A percentile compares a stretch with the other conserved stretches of the same genome.
These are phyloP conservation scores for Hippocampus barbouri DNA, from an alignment of 2,113 vertebrate genomes.

Conservation along the genomic window DNA sequence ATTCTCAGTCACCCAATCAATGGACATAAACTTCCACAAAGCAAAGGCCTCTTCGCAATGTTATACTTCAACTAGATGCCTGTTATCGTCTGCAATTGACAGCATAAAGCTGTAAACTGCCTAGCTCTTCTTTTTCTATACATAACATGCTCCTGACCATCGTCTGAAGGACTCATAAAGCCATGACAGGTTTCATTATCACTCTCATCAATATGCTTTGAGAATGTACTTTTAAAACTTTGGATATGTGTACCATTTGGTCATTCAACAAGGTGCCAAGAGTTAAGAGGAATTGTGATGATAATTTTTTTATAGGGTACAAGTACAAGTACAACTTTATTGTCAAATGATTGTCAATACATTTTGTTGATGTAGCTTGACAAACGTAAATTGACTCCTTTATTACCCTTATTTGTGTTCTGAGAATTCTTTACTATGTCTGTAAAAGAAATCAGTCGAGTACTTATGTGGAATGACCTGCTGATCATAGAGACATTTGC, in stretches of 20 bases:
- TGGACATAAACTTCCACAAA: no score
- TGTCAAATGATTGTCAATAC: no score
- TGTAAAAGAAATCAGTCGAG: conserved; percentile 8
- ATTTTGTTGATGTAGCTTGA: neutral
- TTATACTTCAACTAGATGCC: no score
- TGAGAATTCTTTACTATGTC: neutral
- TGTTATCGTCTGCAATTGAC: no score
- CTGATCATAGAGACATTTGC: conserved; percentile 24
- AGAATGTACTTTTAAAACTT: conserved; percentile 71
- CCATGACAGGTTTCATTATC: conserved; percentile 65
- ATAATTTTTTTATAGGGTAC: neutral
- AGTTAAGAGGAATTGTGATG: neutral
- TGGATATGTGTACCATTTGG: no score
- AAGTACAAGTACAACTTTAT: no score
- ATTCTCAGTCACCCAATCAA: neutral
- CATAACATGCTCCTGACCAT: conserved; percentile 15
- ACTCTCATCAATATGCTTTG: conserved; percentile 59
- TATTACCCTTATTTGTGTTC: neutral
- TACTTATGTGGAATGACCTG: conserved; percentile 26
- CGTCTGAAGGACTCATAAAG: conserved; percentile 57
- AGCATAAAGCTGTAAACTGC: no score
- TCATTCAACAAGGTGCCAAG: neutral
- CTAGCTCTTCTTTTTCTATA: no score
- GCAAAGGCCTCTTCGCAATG: no score
- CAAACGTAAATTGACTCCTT: neutral